phyloP scores from a whole-genome alignment of 2,797 vertebrate species.

The Simalia tracyae region DNA sequence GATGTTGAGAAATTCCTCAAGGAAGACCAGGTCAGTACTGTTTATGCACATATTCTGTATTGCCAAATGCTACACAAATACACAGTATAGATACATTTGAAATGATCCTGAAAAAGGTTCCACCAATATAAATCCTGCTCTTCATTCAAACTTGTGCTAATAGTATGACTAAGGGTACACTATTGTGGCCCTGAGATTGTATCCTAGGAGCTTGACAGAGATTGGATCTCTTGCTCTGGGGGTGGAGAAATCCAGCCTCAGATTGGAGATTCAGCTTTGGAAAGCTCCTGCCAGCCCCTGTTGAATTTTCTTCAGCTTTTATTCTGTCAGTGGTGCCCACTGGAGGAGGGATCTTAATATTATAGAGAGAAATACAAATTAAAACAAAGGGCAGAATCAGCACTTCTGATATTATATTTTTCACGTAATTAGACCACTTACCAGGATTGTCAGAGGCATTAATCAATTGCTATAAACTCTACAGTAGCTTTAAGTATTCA shows the following conservation, averaged over 20 bases:
- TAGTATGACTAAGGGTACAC: not conserved
- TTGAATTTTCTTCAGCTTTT: not conserved
- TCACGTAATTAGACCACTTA: not conserved
- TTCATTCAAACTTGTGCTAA: not conserved
- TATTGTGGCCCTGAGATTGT: not conserved
- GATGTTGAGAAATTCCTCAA: slow-evolving; percentile 86
- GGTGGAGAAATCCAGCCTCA: not conserved
- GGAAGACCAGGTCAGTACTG: slow-evolving; percentile 83
- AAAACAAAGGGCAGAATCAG: not conserved
- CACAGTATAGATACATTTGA: not conserved
- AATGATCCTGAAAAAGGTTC: not conserved
- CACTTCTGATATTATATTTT: not conserved
- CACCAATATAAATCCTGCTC: not conserved
- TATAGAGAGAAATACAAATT: not conserved
- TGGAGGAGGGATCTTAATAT: not conserved
- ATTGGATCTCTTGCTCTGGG: not conserved
- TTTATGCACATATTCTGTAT: slow-evolving; percentile 6
- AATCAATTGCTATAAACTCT: not conserved
- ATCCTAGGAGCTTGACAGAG: not conserved
- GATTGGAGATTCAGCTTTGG: not conserved
- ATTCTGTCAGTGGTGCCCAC: not conserved
- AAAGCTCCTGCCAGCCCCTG: not conserved
- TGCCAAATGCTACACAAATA: not conserved
- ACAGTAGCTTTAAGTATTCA: not conserved
- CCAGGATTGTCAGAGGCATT: not conserved